Evolutionary conservation across 2,888 invertebrate species (phyloP).

Genomic region (Eledona agricola): DNA sequence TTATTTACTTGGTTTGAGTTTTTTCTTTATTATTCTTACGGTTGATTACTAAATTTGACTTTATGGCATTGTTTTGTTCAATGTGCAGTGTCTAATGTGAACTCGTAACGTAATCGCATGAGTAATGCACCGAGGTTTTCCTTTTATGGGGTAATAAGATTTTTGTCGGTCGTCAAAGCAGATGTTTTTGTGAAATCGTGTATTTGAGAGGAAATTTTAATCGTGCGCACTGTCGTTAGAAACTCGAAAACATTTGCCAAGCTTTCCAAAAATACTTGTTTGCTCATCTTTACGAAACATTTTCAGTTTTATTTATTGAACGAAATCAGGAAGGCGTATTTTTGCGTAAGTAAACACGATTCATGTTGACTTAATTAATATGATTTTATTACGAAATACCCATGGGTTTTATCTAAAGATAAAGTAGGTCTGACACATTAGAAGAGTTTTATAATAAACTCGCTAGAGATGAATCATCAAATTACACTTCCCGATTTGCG

Average conservation of each 20-base stretch:
- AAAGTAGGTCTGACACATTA: neutral
- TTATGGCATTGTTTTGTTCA: no score
- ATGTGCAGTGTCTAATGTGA: no score
- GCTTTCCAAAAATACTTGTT: slow-evolving; percentile 37
- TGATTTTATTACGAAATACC: neutral
- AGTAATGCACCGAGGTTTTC: no score
- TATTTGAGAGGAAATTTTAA: slow-evolving; percentile 22
- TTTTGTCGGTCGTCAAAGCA: no score
- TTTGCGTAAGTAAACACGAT: slow-evolving; percentile 8
- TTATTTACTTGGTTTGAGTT: no score
- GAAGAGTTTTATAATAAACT: no score
- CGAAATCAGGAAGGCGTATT: slow-evolving; percentile 11
- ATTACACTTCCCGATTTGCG: neutral
- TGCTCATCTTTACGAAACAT: slow-evolving; percentile 32
- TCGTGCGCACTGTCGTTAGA: slow-evolving; percentile 16
- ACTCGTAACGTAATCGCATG: no score
- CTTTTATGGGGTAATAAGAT: no score
- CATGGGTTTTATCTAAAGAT: no score
- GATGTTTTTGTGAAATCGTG: slow-evolving; percentile 24
- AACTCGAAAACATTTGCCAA: slow-evolving; percentile 36
- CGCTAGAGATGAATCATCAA: slow-evolving; percentile 6
- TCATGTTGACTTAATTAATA: slow-evolving; percentile 1
- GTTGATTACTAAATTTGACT: no score
- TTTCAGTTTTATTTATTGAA: slow-evolving; percentile 32
- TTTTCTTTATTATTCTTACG: no score